phyloP scores from a whole-genome alignment of 2,113 vertebrate genomes.

The Hiodon alosoides region DNA sequence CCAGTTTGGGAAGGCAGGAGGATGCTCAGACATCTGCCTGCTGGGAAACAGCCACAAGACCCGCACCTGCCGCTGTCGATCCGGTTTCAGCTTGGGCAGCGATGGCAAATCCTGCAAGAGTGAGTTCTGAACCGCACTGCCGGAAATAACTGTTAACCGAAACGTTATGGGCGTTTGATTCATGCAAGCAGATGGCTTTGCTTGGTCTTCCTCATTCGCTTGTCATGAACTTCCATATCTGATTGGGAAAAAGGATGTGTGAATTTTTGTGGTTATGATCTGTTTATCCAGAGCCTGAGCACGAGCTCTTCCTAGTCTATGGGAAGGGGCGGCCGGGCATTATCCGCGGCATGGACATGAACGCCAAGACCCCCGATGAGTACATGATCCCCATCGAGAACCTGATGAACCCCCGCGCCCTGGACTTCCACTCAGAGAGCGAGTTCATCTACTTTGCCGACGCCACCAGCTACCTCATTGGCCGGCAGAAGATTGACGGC shows the following conservation, averaged over 20 bases:
- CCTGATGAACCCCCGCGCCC: slow-evolving; percentile 89
- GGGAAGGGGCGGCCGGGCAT: slow-evolving; percentile 92
- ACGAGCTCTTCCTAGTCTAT: slow-evolving; percentile 89
- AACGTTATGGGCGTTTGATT: background rate
- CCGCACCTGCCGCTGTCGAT: slow-evolving; percentile 88
- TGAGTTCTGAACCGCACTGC: slow-evolving; percentile 50
- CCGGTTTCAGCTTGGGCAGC: slow-evolving; percentile 89
- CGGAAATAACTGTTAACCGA: too few relatives aligned
- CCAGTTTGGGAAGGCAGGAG: slow-evolving; percentile 83
- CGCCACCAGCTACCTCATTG: slow-evolving; percentile 92
- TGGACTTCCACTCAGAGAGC: slow-evolving; percentile 87
- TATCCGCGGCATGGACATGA: slow-evolving; percentile 95
- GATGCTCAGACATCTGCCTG: slow-evolving; percentile 93
- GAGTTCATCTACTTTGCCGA: slow-evolving; percentile 95
- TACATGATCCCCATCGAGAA: slow-evolving; percentile 99
- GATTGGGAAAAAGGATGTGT: too few relatives aligned
- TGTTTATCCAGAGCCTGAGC: slow-evolving; percentile 75
- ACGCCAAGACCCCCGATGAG: slow-evolving; percentile 86
- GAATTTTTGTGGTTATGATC: background rate
- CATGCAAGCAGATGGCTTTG: background rate
- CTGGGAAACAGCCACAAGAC: slow-evolving; percentile 93
- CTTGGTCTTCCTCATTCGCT: too few relatives aligned
- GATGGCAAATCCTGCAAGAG: slow-evolving; percentile 96
- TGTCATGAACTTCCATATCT: background rate
- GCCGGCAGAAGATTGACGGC: slow-evolving; percentile 92